These are phyloP conservation scores for Parus major DNA, from an alignment of 2,113 vertebrate genomes.

Conservation along the genomic window DNA sequence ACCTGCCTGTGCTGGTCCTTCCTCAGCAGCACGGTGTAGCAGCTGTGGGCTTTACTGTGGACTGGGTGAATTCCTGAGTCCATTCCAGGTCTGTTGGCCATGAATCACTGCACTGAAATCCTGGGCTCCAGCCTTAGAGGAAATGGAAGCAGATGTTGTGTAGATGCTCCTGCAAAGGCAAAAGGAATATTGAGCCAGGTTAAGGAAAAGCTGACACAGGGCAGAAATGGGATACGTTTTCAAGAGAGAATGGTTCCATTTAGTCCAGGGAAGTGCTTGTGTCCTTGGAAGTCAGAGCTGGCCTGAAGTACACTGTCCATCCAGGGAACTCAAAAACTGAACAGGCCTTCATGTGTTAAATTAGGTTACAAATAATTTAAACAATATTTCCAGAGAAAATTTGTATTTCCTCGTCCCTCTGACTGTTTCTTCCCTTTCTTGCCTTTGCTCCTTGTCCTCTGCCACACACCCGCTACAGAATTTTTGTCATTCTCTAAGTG, in stretches of 20 bases:
- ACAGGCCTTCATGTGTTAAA: not conserved
- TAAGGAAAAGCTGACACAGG: not conserved
- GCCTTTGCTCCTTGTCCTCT: not conserved
- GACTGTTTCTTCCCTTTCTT: not conserved
- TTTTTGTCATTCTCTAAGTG: not conserved
- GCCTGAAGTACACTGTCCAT: not conserved
- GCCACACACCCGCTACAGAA: not conserved
- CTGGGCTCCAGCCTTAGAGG: not conserved
- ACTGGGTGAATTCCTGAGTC: not conserved
- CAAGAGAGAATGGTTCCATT: not conserved
- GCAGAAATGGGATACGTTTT: not conserved
- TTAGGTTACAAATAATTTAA: not conserved
- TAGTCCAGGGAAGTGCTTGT: not conserved
- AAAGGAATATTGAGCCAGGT: not conserved
- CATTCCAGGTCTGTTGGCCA: not conserved
- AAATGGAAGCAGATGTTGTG: fast-evolving
- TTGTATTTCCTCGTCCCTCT: not conserved
- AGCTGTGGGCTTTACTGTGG: fast-evolving
- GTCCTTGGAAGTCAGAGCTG: not conserved
- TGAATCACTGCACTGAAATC: not conserved
- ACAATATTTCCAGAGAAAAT: not conserved
- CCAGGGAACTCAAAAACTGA: not conserved
- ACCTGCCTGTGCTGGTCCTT: not conserved
- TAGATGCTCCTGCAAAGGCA: not conserved
- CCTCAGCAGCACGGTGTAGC: fast-evolving